Evolutionary conservation across 2,797 vertebrate genomes (phyloP), one percentile per base, ranked within the genome.

Genomic region (Bradypodion pumilum): DNA sequence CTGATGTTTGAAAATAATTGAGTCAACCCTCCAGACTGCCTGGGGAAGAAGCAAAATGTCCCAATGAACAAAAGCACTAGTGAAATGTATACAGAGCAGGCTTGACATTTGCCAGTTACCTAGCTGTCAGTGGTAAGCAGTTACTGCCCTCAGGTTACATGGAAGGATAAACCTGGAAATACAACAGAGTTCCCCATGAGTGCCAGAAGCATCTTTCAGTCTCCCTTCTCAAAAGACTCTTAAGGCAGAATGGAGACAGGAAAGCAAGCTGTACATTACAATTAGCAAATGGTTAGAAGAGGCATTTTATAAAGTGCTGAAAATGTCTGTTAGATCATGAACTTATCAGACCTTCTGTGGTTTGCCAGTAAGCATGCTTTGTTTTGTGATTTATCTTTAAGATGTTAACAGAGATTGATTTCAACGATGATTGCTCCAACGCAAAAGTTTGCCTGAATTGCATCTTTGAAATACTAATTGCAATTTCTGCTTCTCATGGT

Each of bases 21-120:
- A 63, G 35, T 74, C 42, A 29, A 56, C 52, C 29, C 44, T 80
- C 77, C n/a, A 59, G 65, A 85, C 32, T 44, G 70, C 62, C 72
- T 59, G n/a, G 23, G 37, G 78, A 49, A 74, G 32, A 35, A 83
- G 74, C 69, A 74, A 66, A 80, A 74, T 74, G 63, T 44, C 49
- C 78, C 10, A 13, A 85, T 59, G 9, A 74, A 74, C 21, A 42
- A 74, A 65, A 80, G 27, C 29, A 21, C 37, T 59, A 13, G 40
- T 40, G 29, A 85, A 85, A 42, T 76, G 29, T 42, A 32, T 52
- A 85, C 21, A 42, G 70, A 35, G 62, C 60, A n/a, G 25, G 70
- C 27, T 32, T 85, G 83, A 79, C 46, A 85, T 85, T 85, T 74
- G 69, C 37, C 29, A 56, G 46, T 80, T 59, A 74, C 37, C 62